Conservation (phyloP, 1,140 invertebrate genomes). For the Drosophila lacteicornis region DNA sequence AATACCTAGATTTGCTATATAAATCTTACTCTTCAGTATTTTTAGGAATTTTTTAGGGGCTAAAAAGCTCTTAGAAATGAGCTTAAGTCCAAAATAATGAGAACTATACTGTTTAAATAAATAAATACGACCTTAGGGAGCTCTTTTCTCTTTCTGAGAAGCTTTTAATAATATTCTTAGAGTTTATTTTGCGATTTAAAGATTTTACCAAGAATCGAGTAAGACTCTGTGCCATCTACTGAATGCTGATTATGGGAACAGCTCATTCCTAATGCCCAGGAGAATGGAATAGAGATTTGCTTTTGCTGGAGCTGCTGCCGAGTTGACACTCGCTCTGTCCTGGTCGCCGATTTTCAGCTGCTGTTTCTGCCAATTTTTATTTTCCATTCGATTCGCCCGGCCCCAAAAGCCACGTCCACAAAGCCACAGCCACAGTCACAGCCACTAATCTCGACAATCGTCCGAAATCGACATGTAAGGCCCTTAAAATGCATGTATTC, state of each 20-base stretch:
- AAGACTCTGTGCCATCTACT: background rate
- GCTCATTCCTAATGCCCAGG: background rate
- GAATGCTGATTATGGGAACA: constrained; percentile 18
- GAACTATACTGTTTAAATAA: too few relatives aligned
- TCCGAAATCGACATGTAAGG: constrained; percentile 77
- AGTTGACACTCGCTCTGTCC: constrained; percentile 29
- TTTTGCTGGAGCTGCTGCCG: background rate
- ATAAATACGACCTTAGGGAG: too few relatives aligned
- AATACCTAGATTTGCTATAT: background rate
- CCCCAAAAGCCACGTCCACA: constrained; percentile 27
- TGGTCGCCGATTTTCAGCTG: constrained; percentile 12
- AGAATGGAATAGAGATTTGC: constrained; percentile 17
- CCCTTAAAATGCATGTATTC: constrained; percentile 78
- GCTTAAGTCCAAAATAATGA: too few relatives aligned
- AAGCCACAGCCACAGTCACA: constrained; percentile 20
- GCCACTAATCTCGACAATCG: constrained; percentile 65
- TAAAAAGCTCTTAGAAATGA: background rate
- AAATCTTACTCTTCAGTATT: background rate
- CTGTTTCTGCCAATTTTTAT: constrained; percentile 31
- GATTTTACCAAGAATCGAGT: too few relatives aligned
- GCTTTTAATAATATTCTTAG: too few relatives aligned
- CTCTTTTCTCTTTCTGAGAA: too few relatives aligned
- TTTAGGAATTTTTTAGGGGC: too few relatives aligned
- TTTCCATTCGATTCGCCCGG: constrained; percentile 43
- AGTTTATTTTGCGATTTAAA: too few relatives aligned